Percentiles rank a stretch among this genome's conserved stretches.
These are phyloP conservation scores for Hycleus cichorii DNA, from an alignment of 1,140 invertebrate genomes.

Conservation along the genomic window DNA sequence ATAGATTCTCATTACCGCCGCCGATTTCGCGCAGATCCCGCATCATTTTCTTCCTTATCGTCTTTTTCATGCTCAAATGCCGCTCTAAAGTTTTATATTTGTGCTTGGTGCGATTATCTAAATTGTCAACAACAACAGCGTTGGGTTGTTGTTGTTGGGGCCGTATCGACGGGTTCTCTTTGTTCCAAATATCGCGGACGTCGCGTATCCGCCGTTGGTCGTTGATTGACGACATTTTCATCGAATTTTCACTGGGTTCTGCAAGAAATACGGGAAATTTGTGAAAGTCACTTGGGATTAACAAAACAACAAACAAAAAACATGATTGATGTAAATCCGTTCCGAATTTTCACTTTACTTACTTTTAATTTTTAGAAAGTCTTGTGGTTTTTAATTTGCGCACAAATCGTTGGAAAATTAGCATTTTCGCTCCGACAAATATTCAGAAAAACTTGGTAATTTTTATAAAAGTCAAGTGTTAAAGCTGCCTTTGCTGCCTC, in stretches of 20 bases:
- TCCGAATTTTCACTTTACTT: constrained; percentile 19
- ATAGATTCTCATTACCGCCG: constrained; percentile 25
- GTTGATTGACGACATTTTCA: constrained; percentile 36
- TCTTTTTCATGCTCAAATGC: constrained; percentile 81
- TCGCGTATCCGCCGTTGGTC: constrained; percentile 36
- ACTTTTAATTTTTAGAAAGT: constrained; percentile 19
- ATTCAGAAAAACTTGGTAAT: no score
- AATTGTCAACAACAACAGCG: constrained; percentile 13
- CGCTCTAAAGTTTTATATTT: constrained; percentile 63
- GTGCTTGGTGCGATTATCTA: constrained; percentile 33
- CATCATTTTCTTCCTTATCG: constrained; percentile 79
- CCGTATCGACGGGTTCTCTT: constrained; percentile 26
- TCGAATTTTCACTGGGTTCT: background rate
- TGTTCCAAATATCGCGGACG: constrained; percentile 38
- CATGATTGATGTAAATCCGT: constrained; percentile 16
- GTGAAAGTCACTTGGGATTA: background rate
- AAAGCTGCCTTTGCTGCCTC: constrained; percentile 15
- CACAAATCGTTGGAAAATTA: no score
- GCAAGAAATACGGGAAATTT: background rate
- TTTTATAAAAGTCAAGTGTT: no score
- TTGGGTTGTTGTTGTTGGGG: constrained; percentile 9
- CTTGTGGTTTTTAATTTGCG: background rate
- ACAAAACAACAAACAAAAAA: constrained; percentile 3
- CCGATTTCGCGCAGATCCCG: constrained; percentile 55
- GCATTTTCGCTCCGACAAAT: no score